Percentiles rank a stretch among this genome's conserved stretches.
phyloP scores from a whole-genome alignment of 2,797 vertebrate species.

The Molossus molossus region DNA sequence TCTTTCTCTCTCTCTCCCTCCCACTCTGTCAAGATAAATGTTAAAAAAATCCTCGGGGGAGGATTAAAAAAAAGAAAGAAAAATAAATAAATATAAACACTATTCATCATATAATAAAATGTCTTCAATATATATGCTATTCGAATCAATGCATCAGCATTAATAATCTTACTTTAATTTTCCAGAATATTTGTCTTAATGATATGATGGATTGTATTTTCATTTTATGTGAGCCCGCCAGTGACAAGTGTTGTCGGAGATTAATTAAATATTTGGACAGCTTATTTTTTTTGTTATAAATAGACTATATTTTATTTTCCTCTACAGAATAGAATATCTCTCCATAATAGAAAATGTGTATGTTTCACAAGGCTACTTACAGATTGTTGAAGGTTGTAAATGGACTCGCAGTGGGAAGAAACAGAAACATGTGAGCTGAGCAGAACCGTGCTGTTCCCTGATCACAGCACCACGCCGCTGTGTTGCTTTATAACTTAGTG shows the following conservation, averaged over 20 bases:
- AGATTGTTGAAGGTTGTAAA: not conserved
- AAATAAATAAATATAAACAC: not conserved
- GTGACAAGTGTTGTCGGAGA: not conserved
- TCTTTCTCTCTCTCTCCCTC: too few relatives aligned
- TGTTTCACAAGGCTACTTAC: not conserved
- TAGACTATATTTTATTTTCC: conserved; percentile 20
- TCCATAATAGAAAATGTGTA: not conserved
- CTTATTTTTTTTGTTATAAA: not conserved
- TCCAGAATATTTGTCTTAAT: not conserved
- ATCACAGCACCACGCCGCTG: not conserved
- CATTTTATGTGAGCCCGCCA: not conserved
- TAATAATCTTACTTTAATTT: not conserved
- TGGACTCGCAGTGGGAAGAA: not conserved
- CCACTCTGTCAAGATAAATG: too few relatives aligned
- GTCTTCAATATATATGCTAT: not conserved
- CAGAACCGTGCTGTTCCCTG: not conserved
- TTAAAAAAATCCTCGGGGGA: too few relatives aligned
- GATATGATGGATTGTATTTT: conserved; percentile 28
- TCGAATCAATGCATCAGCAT: not conserved
- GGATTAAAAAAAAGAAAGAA: too few relatives aligned
- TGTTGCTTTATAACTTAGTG: not conserved
- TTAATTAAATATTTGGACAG: conserved; percentile 5
- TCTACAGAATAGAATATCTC: not conserved
- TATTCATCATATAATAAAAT: conserved; percentile 21
- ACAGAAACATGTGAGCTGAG: not conserved